Evolutionary conservation across 2,113 vertebrate species (phyloP), one percentile per base, ranked within the genome.

Genomic region (Eleginops maclovinus): DNA sequence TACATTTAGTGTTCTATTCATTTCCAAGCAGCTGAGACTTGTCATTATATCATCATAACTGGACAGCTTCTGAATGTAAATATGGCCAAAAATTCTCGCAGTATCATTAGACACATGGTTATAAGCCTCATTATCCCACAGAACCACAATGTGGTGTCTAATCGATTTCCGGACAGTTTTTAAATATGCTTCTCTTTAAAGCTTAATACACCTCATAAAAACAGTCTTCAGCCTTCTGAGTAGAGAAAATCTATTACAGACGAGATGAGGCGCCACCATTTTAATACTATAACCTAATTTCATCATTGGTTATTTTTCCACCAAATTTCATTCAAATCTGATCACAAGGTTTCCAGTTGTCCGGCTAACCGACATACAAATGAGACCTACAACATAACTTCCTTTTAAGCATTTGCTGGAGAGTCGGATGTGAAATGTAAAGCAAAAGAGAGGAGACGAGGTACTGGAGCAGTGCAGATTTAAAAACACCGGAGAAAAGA

Each of bases 401-500:
- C 14, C 15, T 24, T 41, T 11, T 31, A 6, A 31, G 31, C 31
- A 31, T 31, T 6, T 31, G 28, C 4, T 43, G 22, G 53, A 26
- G 31, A 31, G 8, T 40, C 4, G 12, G 19, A 61, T 53, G 22
- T 67, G 24, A 40, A 47, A 63, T 63, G 3, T 24, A 49, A 11
- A n/a, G 6, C 43, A 2, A 12, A 51, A 54, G 17, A 61, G 8
- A n/a, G 10, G 9, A 64, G 21, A 58, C 5, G 17, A 4, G 16
- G 4, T 11, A 47, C 8, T 36, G 16, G 28, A 69, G 40, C 14
- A 51, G 11, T 49, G 4, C 21, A 61, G 63, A 72, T 62, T 16
- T 14, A 31, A 79, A 71, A 78, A 64, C 8, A 43, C 17, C 22
- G 21, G 50, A 64, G 13, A 82, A 43, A 58, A 59, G 4, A 60